Conservation (phyloP, 1,140 invertebrate genomes). For the Leucophenga varia region DNA sequence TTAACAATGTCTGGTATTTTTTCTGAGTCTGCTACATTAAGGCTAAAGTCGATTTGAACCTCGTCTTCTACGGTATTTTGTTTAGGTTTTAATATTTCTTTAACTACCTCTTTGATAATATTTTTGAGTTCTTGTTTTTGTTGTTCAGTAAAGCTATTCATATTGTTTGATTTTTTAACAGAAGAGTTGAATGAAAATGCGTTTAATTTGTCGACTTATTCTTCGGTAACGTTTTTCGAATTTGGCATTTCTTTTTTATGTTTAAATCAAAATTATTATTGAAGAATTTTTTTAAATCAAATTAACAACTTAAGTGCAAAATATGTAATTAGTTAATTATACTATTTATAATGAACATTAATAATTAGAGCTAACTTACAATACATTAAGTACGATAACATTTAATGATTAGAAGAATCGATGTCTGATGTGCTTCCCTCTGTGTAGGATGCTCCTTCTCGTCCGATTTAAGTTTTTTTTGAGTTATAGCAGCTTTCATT, state of each 20-base stretch:
- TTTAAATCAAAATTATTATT: too few species aligned
- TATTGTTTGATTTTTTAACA: not conserved
- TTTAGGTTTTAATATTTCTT: not conserved
- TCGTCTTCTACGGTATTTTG: not conserved
- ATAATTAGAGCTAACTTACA: too few species aligned
- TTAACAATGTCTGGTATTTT: not conserved
- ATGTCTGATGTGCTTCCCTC: not conserved
- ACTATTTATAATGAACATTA: too few species aligned
- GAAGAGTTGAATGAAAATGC: not conserved
- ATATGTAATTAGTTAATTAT: too few species aligned
- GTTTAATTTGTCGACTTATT: not conserved
- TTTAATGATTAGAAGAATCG: not conserved
- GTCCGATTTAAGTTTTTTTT: not conserved
- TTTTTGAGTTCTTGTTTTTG: not conserved
- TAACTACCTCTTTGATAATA: not conserved
- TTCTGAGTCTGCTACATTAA: not conserved
- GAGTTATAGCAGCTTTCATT: not conserved
- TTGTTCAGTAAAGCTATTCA: too few species aligned
- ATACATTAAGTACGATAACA: too few species aligned
- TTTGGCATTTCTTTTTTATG: too few species aligned
- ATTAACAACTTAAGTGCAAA: too few species aligned
- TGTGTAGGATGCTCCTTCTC: too few species aligned
- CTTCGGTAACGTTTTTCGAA: too few species aligned
- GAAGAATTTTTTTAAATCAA: too few species aligned
- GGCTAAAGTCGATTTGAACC: not conserved